Evolutionary conservation across 2,797 vertebrate species (phyloP).

Genomic region (Sebastolobus altivelis): DNA sequence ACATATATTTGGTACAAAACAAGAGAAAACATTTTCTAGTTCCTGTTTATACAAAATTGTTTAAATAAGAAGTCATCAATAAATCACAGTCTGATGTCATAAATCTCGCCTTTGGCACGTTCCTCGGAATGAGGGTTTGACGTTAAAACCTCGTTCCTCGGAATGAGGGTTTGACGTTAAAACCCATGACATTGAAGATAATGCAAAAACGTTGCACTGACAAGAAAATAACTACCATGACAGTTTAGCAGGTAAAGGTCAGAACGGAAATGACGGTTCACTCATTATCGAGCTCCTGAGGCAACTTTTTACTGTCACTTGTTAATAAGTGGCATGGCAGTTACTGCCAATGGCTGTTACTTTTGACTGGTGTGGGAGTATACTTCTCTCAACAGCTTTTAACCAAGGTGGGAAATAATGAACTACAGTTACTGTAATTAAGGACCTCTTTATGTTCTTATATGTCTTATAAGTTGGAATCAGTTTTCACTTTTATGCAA

Average conservation of each 20-base stretch:
- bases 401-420: conserved; percentile 11
- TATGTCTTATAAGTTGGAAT: not conserved
- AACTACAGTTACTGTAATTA: conserved; percentile 24
- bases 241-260: conserved; percentile 75
- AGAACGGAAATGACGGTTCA: conserved; percentile 70
- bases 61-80: conserved; percentile 20
- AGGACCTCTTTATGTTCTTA: not conserved
- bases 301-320: conserved; percentile 67
- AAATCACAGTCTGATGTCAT: conserved; percentile 28
- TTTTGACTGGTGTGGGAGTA: conserved; percentile 50
- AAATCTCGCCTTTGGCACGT: conserved; percentile 20
- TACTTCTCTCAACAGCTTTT: conserved; percentile 35
- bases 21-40: not conserved
- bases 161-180: conserved; percentile 67
- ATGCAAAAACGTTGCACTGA: conserved; percentile 60
- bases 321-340: conserved; percentile 60
- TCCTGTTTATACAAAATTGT: conserved; percentile 19
- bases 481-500: not conserved
- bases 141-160: conserved; percentile 64
- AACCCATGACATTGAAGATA: conserved; percentile 76
- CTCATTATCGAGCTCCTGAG: conserved; percentile 64
- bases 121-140: conserved; percentile 46
- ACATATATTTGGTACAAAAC: not conserved
- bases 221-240: conserved; percentile 65
- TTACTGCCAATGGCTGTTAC: conserved; percentile 45